Percentiles rank a stretch among this genome's conserved stretches.
These are phyloP conservation scores for Labeo calbasu DNA, from an alignment of 2,797 vertebrate species.

Conservation along the genomic window DNA sequence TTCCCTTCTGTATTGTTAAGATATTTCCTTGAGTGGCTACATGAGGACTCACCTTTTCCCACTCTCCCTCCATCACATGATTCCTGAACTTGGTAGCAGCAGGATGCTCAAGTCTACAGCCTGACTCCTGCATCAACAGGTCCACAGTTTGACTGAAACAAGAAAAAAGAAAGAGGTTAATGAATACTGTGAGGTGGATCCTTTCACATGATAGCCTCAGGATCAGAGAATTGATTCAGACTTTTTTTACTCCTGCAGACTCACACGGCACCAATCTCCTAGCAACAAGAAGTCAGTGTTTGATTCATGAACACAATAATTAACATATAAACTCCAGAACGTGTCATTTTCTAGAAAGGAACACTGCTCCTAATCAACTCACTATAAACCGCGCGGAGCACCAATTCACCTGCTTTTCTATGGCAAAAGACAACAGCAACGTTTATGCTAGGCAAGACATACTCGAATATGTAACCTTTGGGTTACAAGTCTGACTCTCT, in stretches of 20 bases:
- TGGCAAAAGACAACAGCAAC: neutral
- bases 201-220: neutral
- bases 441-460: neutral
- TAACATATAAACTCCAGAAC: conserved; percentile 1
- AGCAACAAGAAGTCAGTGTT: conserved; percentile 19
- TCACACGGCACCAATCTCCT: neutral
- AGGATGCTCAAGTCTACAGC: conserved; percentile 96
- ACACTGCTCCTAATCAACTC: neutral
- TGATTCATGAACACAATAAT: conserved; percentile 18
- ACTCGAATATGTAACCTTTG: neutral
- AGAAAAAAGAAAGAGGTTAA: neutral
- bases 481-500: no score
- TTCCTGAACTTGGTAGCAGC: conserved; percentile 97
- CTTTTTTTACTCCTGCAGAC: neutral
- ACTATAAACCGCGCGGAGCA: neutral
- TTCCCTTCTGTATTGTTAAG: neutral
- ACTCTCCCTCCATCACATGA: conserved; percentile 98
- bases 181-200: neutral
- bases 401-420: neutral
- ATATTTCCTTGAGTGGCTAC: neutral
- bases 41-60: conserved; percentile 88
- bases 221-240: neutral
- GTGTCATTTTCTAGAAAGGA: neutral
- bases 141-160: conserved; percentile 94
- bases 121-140: conserved; percentile 98